Percentiles rank a stretch among this genome's conserved stretches.
Conservation (phyloP, 1,140 invertebrate genomes). For the Drosophila kepulauana region DNA sequence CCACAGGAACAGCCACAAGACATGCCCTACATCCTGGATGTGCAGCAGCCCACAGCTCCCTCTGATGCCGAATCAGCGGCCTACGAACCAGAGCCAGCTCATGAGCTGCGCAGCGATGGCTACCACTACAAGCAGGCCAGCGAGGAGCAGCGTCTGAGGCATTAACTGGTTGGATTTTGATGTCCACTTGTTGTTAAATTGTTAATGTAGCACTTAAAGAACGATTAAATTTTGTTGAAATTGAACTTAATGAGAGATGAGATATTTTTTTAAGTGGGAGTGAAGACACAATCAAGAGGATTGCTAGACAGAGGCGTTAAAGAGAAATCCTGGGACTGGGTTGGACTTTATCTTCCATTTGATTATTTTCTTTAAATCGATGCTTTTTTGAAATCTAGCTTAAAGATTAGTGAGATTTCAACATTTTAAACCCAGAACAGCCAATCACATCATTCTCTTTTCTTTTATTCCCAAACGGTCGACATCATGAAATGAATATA, state of each 20-base stretch:
- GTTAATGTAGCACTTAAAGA: slow-evolving; percentile 57
- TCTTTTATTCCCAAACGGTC: too few relatives aligned
- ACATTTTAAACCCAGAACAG: too few relatives aligned
- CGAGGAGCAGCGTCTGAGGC: slow-evolving; percentile 66
- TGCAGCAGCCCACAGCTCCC: slow-evolving; percentile 74
- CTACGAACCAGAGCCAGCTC: slow-evolving; percentile 68
- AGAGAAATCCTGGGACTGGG: too few relatives aligned
- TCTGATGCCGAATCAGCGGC: slow-evolving; percentile 58
- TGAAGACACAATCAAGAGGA: too few relatives aligned
- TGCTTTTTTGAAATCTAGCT: too few relatives aligned
- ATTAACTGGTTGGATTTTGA: slow-evolving; percentile 42
- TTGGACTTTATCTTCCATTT: too few relatives aligned
- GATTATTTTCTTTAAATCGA: too few relatives aligned
- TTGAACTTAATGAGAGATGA: background rate
- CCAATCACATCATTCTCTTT: too few relatives aligned
- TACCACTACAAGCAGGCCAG: slow-evolving; percentile 73
- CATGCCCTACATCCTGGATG: slow-evolving; percentile 68
- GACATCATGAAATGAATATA: too few relatives aligned
- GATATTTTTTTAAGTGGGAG: background rate
- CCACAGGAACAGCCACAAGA: slow-evolving; percentile 42
- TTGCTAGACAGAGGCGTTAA: too few relatives aligned
- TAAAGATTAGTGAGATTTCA: too few relatives aligned
- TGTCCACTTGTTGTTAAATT: slow-evolving; percentile 62
- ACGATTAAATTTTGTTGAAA: slow-evolving; percentile 45
- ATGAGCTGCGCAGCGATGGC: slow-evolving; percentile 72